These are phyloP conservation scores for Nannobrachium achirus DNA, from an alignment of 2,113 vertebrate genomes.

Conservation along the genomic window DNA sequence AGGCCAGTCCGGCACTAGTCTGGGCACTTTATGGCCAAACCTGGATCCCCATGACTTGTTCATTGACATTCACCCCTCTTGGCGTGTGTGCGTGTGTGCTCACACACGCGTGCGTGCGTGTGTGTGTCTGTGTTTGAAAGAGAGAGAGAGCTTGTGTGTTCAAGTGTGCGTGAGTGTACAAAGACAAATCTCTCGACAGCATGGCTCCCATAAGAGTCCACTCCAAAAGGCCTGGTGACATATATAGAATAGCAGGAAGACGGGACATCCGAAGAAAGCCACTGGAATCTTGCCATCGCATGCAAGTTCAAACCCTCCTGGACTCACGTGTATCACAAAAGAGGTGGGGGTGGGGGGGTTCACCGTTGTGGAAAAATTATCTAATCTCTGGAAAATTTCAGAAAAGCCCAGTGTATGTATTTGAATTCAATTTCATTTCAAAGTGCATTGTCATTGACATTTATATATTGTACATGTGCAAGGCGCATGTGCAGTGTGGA, in stretches of 20 bases:
- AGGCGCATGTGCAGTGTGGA: too few species aligned
- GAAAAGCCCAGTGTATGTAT: too few species aligned
- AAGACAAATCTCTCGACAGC: slow-evolving; percentile 67
- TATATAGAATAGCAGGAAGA: slow-evolving; percentile 77
- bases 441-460: too few species aligned
- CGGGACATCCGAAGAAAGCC: slow-evolving; percentile 62
- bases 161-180: slow-evolving; percentile 48
- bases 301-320: slow-evolving; percentile 48
- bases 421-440: too few species aligned
- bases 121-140: slow-evolving; percentile 33
- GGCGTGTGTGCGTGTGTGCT: slow-evolving; percentile 26
- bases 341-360: slow-evolving; percentile 27
- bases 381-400: background rate
- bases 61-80: too few species aligned
- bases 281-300: slow-evolving; percentile 55
- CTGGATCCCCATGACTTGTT: background rate
- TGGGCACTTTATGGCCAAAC: slow-evolving; percentile 11
- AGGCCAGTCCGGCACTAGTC: slow-evolving; percentile 33
- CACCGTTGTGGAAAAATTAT: slow-evolving; percentile 24
- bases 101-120: slow-evolving; percentile 14
- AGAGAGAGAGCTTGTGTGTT: background rate
- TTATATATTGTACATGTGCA: too few species aligned
- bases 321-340: slow-evolving; percentile 41
- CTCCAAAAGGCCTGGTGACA: slow-evolving; percentile 66
- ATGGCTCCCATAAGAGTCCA: slow-evolving; percentile 56